phyloP scores from a whole-genome alignment of 2,888 invertebrate species.

The Drosophila recens region DNA sequence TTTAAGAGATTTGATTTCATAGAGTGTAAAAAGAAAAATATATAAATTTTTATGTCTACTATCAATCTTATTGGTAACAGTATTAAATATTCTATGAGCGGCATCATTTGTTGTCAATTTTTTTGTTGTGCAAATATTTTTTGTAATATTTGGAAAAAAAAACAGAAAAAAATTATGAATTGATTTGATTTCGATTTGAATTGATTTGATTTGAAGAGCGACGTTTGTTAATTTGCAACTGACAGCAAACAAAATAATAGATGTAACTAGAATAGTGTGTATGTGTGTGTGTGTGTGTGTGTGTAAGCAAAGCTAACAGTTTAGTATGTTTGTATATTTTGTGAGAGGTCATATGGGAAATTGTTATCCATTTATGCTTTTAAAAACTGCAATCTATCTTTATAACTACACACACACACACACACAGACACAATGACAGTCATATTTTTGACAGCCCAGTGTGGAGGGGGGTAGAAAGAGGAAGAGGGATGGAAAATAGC shows the following conservation, averaged over 20 bases:
- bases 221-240: slow-evolving; percentile 36
- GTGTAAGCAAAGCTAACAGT: slow-evolving; percentile 1
- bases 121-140: neutral
- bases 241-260: slow-evolving; percentile 16
- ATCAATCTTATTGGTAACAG: neutral
- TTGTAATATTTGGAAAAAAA: slow-evolving; percentile 16
- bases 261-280: neutral
- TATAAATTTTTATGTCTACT: no score
- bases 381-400: slow-evolving; percentile 76
- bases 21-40: no score
- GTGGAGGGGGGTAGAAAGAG: neutral
- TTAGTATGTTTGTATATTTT: slow-evolving; percentile 13
- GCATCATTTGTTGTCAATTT: slow-evolving; percentile 3
- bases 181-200: slow-evolving; percentile 23
- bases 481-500: neutral
- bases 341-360: slow-evolving; percentile 36
- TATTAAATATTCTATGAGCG: neutral
- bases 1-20: no score
- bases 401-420: slow-evolving; percentile 45
- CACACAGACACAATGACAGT: slow-evolving; percentile 45
- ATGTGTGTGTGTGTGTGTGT: neutral
- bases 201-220: slow-evolving; percentile 27
- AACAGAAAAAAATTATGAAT: neutral
- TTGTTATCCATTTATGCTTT: slow-evolving; percentile 69
- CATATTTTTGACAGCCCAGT: slow-evolving; percentile 54